Evolutionary conservation across 2,113 vertebrate species (phyloP), one percentile per base, ranked within the genome.

Genomic region (Hirundichthys speculiger): DNA sequence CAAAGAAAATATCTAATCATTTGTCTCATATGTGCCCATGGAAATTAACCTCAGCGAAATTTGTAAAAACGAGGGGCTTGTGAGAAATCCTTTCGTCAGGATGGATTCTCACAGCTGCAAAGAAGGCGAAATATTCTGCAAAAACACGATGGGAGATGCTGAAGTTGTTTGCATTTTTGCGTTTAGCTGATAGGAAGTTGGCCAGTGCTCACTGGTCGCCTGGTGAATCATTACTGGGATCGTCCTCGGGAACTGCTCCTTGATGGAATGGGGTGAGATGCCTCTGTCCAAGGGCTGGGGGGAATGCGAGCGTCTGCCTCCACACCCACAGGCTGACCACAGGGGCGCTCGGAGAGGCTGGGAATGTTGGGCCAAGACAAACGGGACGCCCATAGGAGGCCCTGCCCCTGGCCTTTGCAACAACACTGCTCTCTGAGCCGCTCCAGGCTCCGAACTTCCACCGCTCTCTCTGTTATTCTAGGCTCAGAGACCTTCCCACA

Each of bases 351-450:
- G 15, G 75, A 84, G 79, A 86, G 80, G 83, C 85, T 62, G 80
- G 62, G 79, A 82, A 82, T 75, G 73, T 75, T 5, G 39, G 73
- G 90, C 89, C 91, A 92, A 93, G 78, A 90, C 86, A 91, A 92
- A 89, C 82, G 71, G 69, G 77, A 88, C 78, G 69, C 59, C 75
- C 52, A 59, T 74, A 82, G 85, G 83, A 89, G 88, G 87, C 84
- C 75, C 65, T 56, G 77, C 74, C 76, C 50, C 48, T 15, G 84
- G 77, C 76, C 82, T 78, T 60, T 68, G 82, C 80, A 83, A 88
- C 86, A 77, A 79, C 60, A 20, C 42, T 1, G 42, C 77, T 82
- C 83, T 87, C 64, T 86, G 68, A 73, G 77, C 73, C 24, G 48
- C 79, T 62, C 67, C 51, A 75, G 68, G 75, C 85, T 80, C 45